Evolutionary conservation across 2,113 vertebrate species (phyloP).

Genomic region (Zootoca vivipara): DNA sequence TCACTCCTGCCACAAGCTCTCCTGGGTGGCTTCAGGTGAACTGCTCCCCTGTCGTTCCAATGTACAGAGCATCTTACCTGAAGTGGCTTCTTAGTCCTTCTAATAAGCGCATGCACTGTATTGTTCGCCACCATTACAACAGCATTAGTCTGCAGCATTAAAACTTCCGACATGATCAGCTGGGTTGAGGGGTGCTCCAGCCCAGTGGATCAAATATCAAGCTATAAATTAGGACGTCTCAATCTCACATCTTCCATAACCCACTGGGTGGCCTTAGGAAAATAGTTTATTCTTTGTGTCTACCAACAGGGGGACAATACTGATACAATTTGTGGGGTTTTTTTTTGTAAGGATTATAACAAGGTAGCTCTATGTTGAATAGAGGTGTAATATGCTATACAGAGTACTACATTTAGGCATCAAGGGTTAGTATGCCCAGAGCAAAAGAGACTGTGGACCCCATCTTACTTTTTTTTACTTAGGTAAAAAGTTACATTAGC

Average conservation of each 20-base stretch:
- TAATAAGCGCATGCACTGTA: not conserved
- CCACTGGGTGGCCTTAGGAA: not conserved
- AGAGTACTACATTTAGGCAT: too few relatives aligned
- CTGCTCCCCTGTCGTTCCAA: not conserved
- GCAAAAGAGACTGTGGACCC: too few relatives aligned
- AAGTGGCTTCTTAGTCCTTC: too few relatives aligned
- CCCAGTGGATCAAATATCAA: too few relatives aligned
- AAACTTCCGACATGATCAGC: not conserved
- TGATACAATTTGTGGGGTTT: not conserved
- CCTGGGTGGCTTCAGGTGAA: not conserved
- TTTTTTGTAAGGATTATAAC: not conserved
- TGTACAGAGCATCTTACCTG: not conserved
- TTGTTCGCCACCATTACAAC: too few relatives aligned
- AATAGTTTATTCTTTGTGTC: not conserved
- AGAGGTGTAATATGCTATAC: too few relatives aligned
- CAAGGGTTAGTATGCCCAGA: too few relatives aligned
- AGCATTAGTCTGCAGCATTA: not conserved
- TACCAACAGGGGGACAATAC: not conserved
- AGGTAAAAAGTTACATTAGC: too few relatives aligned
- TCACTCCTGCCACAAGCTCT: not conserved
- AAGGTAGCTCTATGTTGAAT: not conserved
- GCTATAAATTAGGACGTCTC: not conserved
- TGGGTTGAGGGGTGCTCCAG: not conserved
- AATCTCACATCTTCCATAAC: not conserved
- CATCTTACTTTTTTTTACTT: too few relatives aligned